These are phyloP conservation scores for Dynastes grantii DNA, from an alignment of 2,888 invertebrate genomes.

Conservation along the genomic window DNA sequence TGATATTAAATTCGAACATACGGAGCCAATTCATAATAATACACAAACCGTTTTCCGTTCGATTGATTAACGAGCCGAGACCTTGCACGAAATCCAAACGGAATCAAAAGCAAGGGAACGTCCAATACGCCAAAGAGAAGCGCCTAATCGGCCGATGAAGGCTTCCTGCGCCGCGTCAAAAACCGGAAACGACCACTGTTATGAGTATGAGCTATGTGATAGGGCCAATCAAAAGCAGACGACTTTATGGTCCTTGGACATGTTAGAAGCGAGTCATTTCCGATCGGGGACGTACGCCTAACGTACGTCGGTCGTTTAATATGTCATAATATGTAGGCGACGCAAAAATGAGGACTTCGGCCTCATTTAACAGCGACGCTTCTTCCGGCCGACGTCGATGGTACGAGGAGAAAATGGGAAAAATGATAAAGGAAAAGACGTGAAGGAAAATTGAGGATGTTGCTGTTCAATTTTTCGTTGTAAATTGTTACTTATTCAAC, in stretches of 20 bases:
- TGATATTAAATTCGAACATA: background rate
- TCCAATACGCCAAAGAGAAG: constrained; percentile 60
- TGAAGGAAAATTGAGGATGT: no score
- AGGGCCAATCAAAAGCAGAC: constrained; percentile 33
- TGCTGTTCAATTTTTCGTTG: no score
- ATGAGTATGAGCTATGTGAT: constrained; percentile 62
- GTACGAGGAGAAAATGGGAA: background rate
- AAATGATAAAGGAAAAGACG: no score
- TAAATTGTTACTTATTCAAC: no score
- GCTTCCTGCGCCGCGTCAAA: constrained; percentile 60
- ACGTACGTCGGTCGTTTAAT: constrained; percentile 27
- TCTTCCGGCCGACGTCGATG: constrained; percentile 43
- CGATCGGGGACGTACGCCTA: constrained; percentile 3
- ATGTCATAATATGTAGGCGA: constrained; percentile 48
- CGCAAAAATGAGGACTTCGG: constrained; percentile 48
- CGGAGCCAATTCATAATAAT: constrained; percentile 18
- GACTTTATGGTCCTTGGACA: constrained; percentile 56
- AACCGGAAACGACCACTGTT: constrained; percentile 62
- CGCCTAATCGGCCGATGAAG: constrained; percentile 68
- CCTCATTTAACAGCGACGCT: constrained; percentile 36
- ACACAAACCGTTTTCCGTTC: constrained; percentile 20
- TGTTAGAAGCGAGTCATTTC: constrained; percentile 50
- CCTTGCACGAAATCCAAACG: constrained; percentile 5
- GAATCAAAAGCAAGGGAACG: background rate
- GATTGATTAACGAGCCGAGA: constrained; percentile 40